A percentile compares a stretch with the other conserved stretches of the same genome.
Conservation (phyloP, 1,140 invertebrate genomes). For the Frieseomelitta varia region DNA sequence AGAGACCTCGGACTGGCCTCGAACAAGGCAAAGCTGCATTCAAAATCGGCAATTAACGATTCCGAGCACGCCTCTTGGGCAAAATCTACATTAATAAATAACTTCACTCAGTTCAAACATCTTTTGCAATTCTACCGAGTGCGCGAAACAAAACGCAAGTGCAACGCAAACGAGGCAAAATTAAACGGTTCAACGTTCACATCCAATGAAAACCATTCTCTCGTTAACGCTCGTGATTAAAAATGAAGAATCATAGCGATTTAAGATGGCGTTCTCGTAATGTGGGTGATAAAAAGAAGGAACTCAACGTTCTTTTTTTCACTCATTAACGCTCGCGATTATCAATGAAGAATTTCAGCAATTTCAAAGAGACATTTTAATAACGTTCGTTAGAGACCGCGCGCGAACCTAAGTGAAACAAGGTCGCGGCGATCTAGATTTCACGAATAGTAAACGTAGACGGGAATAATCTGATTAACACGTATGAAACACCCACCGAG, state of each 20-base stretch:
- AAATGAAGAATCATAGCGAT: too few relatives aligned
- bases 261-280: too few relatives aligned
- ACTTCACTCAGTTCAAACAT: too few relatives aligned
- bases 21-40: neutral
- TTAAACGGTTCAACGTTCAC: too few relatives aligned
- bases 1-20: neutral
- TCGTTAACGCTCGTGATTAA: too few relatives aligned
- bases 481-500: neutral
- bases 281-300: neutral
- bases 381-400: neutral
- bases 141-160: too few relatives aligned
- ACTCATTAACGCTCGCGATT: too few relatives aligned
- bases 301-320: neutral
- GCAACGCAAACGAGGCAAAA: too few relatives aligned
- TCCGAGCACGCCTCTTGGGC: neutral
- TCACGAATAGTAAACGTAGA: neutral
- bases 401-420: neutral
- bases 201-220: too few relatives aligned
- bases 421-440: neutral
- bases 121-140: neutral
- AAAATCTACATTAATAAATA: neutral
- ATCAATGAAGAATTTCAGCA: neutral
- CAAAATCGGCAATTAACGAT: neutral
- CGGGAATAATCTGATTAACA: constrained; percentile 1
- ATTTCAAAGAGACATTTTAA: neutral